phyloP scores from a whole-genome alignment of 30 jellyfish, hydroid and myxozoan genomes.

The Haliclystus octoradiatus region DNA sequence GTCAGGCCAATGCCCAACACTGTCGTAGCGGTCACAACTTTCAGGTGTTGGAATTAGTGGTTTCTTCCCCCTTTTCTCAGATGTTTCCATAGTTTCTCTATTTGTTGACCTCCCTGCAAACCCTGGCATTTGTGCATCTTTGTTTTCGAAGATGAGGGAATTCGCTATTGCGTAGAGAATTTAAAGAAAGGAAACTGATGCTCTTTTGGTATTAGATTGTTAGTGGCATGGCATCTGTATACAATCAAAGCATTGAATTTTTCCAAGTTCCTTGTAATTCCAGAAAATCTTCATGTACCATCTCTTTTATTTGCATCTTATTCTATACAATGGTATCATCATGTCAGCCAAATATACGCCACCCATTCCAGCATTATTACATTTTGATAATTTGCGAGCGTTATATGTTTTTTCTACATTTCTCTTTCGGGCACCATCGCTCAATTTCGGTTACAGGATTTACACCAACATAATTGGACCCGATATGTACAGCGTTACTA shows the following conservation, averaged over 20 bases:
- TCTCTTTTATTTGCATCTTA: constrained; percentile 21
- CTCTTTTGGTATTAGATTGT: no score
- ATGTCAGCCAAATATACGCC: constrained; percentile 56
- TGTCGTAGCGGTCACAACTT: no score
- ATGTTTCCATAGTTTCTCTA: no score
- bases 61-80: no score
- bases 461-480: constrained; percentile 35
- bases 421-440: constrained; percentile 5
- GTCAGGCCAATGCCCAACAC: no score
- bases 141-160: no score
- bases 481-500: constrained; percentile 37
- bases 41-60: no score
- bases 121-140: no score
- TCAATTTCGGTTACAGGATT: constrained; percentile 22
- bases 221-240: background rate
- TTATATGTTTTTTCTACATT: background rate
- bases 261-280: constrained; percentile 43
- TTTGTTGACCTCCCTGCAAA: no score
- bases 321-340: constrained; percentile 44
- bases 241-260: constrained; percentile 30
- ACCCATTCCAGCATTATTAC: constrained; percentile 53
- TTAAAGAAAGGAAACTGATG: no score
- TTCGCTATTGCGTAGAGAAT: no score
- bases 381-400: constrained; percentile 20
- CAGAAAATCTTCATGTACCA: constrained; percentile 60